phyloP scores from a whole-genome alignment of 1,140 invertebrate genomes.

The Drosophila pseudoananassae region DNA sequence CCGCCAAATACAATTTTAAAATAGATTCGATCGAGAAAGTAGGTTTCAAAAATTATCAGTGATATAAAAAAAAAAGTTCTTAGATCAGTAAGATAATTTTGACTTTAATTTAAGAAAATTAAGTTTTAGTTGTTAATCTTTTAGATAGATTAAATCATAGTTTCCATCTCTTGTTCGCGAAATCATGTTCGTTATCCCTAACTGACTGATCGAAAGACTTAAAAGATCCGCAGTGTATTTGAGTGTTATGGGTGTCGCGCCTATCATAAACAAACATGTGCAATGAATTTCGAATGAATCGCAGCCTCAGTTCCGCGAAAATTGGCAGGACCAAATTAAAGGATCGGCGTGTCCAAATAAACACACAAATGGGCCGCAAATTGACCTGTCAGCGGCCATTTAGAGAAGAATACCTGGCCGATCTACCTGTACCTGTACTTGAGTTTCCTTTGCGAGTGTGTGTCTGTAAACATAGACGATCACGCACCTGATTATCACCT shows the following conservation, averaged over 20 bases:
- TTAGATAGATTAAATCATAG: no score
- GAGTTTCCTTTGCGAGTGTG: slow-evolving; percentile 46
- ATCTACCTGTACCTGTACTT: slow-evolving; percentile 45
- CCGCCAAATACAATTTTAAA: slow-evolving; percentile 29
- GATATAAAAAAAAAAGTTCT: not conserved
- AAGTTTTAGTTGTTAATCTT: no score
- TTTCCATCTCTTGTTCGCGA: no score
- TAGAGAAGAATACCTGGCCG: slow-evolving; percentile 20
- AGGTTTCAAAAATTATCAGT: slow-evolving; percentile 27
- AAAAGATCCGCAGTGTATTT: slow-evolving; percentile 10
- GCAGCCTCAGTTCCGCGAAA: slow-evolving; percentile 52
- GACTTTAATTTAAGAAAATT: no score
- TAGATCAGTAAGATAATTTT: no score
- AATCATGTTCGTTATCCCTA: no score
- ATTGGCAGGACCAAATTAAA: slow-evolving; percentile 32
- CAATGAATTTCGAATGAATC: slow-evolving; percentile 52
- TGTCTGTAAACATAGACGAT: slow-evolving; percentile 65
- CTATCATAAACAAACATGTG: slow-evolving; percentile 62
- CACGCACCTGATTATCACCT: slow-evolving; percentile 80
- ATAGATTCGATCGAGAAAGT: slow-evolving; percentile 26
- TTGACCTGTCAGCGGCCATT: slow-evolving; percentile 76
- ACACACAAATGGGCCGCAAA: slow-evolving; percentile 52
- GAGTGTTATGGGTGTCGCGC: slow-evolving; percentile 45
- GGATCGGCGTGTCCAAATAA: slow-evolving; percentile 30
- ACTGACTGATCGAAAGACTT: not conserved